Base-by-base conservation (phyloP, 2,113 vertebrate genomes). In the Plecotus auritus region DNA sequence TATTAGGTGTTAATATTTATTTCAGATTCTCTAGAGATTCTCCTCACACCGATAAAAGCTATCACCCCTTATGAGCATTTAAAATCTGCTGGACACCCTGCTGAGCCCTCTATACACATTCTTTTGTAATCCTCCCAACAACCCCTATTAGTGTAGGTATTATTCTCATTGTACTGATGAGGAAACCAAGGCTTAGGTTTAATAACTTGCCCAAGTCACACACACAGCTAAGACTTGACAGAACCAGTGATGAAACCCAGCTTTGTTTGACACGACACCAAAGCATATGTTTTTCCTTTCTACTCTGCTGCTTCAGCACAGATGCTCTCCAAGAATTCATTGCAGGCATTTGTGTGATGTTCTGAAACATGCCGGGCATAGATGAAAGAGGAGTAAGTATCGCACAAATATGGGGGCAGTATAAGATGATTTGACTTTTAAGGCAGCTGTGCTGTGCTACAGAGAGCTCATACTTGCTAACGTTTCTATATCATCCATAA, bases 401-500 rank as follows among this genome's bases (percentile, higher is more conserved):
- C 54, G 47, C 20, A 35, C 23, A 84, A 42, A 35, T 85, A 9
- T 76, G 85, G 42, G 78, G 35, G 74, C 85, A n/a, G 14, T 13
- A 13, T 37, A 49, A 49, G 59, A 84, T 17, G 51, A 74, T 51
- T 73, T 51, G 54, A 81, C 78, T 92, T 85, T 85, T 72, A 86
- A 83, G 40, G 51, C 18, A 95, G 42, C 85, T 92, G 1, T 26
- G 16, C 40, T 92, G 49, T 70, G 40, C 72, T 73, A 49, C 40
- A 76, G 92, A 89, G 78, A 95, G 86, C 64, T 97, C 98, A 86
- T 93, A 93, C 74, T 97, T 97, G 96, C 95, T 96, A 94, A 74
- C 78, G 93, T 22, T 30, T 89, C 89, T 37, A 47, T 49, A 84
- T 64, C 42, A 84, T 83, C 78, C 28, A 81, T 67, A 76, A 69